Percentiles rank a stretch among this genome's conserved stretches.
These are phyloP conservation scores for Nixonia krombeini DNA, from an alignment of 1,140 invertebrate genomes.

Conservation along the genomic window DNA sequence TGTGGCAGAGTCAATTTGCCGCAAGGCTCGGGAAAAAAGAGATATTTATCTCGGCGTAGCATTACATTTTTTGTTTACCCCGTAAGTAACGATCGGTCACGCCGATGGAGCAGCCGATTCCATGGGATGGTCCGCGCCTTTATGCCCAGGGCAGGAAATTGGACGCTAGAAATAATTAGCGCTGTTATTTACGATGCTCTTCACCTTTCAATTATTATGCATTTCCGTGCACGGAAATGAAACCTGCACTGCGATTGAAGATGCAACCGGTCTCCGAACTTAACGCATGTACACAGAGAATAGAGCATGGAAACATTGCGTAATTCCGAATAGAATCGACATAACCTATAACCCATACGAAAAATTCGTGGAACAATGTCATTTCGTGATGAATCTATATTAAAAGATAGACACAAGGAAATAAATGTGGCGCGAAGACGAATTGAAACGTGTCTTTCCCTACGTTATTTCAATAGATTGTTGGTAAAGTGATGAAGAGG, in stretches of 20 bases:
- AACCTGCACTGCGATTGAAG: constrained; percentile 36
- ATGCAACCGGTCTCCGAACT: constrained; percentile 37
- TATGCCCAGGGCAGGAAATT: constrained; percentile 57
- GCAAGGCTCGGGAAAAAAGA: constrained; percentile 19
- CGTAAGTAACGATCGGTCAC: constrained; percentile 52
- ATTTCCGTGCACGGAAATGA: constrained; percentile 59
- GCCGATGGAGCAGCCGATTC: constrained; percentile 38
- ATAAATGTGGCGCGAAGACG: too few relatives aligned
- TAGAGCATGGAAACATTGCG: background rate
- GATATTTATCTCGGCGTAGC: constrained; percentile 39
- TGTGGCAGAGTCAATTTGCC: constrained; percentile 23
- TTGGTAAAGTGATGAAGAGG: too few relatives aligned
- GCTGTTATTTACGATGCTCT: constrained; percentile 57
- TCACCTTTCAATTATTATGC: constrained; percentile 63
- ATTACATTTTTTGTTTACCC: constrained; percentile 41
- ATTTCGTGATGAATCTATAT: too few relatives aligned
- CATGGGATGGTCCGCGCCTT: constrained; percentile 36
- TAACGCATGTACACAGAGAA: constrained; percentile 14
- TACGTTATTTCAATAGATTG: too few relatives aligned
- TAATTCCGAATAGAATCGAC: too few relatives aligned
- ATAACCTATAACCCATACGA: too few relatives aligned
- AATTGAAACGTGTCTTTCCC: too few relatives aligned
- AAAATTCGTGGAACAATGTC: too few relatives aligned
- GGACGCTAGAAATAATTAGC: constrained; percentile 63
- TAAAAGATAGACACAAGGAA: too few relatives aligned